These are phyloP conservation scores for Tapera naevia DNA, from an alignment of 2,797 vertebrate genomes.

Conservation along the genomic window DNA sequence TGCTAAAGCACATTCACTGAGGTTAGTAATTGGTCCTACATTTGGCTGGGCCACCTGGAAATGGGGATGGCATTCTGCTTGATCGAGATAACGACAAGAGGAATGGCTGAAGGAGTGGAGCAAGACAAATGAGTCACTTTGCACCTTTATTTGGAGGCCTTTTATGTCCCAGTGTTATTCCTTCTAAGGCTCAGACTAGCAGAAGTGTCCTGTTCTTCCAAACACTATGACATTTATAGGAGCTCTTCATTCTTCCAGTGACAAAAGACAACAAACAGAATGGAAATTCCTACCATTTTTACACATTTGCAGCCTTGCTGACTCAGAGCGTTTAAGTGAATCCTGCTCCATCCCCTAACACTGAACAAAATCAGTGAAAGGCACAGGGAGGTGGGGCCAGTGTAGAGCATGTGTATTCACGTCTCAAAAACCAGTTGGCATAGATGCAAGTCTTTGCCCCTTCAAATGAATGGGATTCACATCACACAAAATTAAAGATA, in stretches of 20 bases:
- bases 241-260: background rate
- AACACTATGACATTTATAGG: background rate
- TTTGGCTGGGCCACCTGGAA: background rate
- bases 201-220: background rate
- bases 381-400: no score
- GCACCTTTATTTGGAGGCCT: background rate
- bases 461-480: no score
- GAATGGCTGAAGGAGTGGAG: background rate
- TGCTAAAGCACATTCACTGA: background rate
- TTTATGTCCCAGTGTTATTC: background rate
- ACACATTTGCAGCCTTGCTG: background rate
- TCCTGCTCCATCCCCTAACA: background rate
- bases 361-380: background rate
- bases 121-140: background rate
- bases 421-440: no score
- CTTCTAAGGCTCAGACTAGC: background rate
- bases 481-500: background rate
- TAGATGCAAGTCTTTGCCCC: no score
- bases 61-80: background rate
- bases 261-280: background rate
- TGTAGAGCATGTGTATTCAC: no score
- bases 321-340: background rate
- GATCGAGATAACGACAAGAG: fast-evolving
- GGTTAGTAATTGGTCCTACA: background rate
- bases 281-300: background rate